phyloP scores from a whole-genome alignment of 1,140 invertebrate genomes.

The Agrilus planipennis region DNA sequence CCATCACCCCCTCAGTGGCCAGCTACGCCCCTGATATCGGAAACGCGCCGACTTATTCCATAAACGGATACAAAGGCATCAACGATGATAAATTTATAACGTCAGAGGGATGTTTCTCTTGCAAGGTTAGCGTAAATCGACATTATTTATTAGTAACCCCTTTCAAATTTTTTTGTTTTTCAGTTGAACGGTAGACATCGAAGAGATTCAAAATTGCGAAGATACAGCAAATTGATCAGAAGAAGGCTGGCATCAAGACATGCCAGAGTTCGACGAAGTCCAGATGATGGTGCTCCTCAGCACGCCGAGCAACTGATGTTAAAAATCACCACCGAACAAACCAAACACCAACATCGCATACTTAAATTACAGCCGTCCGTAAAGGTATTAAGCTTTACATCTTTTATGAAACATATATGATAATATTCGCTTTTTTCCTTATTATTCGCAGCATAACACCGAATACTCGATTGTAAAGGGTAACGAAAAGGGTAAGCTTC shows the following conservation, averaged over 20 bases:
- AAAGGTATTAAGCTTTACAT: constrained; percentile 35
- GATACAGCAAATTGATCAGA: constrained; percentile 17
- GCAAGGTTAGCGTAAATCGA: constrained; percentile 48
- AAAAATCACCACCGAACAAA: constrained; percentile 45
- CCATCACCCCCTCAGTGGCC: constrained; percentile 48
- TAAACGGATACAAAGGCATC: constrained; percentile 30
- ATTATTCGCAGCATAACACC: constrained; percentile 39
- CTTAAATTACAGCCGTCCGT: constrained; percentile 52
- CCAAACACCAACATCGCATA: constrained; percentile 48
- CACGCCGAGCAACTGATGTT: constrained; percentile 39
- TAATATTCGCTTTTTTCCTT: neutral
- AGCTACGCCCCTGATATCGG: constrained; percentile 50
- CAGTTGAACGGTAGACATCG: constrained; percentile 36
- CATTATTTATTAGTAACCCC: neutral
- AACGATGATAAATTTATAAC: constrained; percentile 61
- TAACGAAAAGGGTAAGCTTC: constrained; percentile 52
- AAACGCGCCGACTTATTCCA: constrained; percentile 54
- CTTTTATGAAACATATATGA: constrained; percentile 3
- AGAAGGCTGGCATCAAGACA: constrained; percentile 15
- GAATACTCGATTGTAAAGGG: constrained; percentile 52
- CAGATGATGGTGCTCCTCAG: constrained; percentile 26
- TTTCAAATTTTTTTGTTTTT: constrained; percentile 8
- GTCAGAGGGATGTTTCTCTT: constrained; percentile 83
- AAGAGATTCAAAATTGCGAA: constrained; percentile 25
- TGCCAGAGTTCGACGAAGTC: constrained; percentile 16